Conservation (phyloP, 2,888 invertebrate genomes). For the Tigriopus californicus region DNA sequence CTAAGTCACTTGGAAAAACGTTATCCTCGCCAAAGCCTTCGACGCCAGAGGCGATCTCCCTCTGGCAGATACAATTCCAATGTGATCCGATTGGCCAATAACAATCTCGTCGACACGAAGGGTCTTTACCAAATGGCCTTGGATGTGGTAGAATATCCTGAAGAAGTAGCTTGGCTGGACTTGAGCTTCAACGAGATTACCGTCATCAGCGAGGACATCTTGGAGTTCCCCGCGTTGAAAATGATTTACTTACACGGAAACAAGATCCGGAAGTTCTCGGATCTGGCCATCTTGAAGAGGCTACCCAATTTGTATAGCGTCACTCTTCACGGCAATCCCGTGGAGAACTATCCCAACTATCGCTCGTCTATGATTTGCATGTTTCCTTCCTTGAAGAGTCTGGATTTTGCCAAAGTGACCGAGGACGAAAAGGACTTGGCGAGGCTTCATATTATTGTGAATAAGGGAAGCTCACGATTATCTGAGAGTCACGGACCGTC, state of each 20-base stretch:
- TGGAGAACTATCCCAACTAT: slow-evolving; percentile 24
- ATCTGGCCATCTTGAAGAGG: slow-evolving; percentile 19
- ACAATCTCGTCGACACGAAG: slow-evolving; percentile 6
- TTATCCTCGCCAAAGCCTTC: slow-evolving; percentile 6
- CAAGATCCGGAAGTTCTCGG: slow-evolving; percentile 18
- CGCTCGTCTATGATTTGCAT: slow-evolving; percentile 20
- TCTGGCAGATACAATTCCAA: slow-evolving; percentile 13
- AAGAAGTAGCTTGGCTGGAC: slow-evolving; percentile 23
- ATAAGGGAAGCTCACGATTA: not conserved
- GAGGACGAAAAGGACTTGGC: slow-evolving; percentile 15
- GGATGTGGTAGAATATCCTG: slow-evolving; percentile 22
- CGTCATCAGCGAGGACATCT: slow-evolving; percentile 20
- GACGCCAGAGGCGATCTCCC: slow-evolving; percentile 5
- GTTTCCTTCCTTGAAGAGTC: slow-evolving; percentile 21
- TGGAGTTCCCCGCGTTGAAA: slow-evolving; percentile 21
- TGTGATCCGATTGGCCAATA: slow-evolving; percentile 12
- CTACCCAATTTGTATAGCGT: slow-evolving; percentile 22
- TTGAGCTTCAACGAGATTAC: slow-evolving; percentile 22
- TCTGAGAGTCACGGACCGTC: too few species aligned
- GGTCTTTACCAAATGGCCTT: slow-evolving; percentile 16
- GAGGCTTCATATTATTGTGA: slow-evolving; percentile 25
- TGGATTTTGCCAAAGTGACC: slow-evolving; percentile 24
- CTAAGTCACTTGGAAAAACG: not conserved
- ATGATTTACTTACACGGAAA: slow-evolving; percentile 24
- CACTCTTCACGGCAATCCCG: slow-evolving; percentile 24